Base-by-base conservation (phyloP, 1,140 invertebrate genomes). In the Nephila pilipes region DNA sequence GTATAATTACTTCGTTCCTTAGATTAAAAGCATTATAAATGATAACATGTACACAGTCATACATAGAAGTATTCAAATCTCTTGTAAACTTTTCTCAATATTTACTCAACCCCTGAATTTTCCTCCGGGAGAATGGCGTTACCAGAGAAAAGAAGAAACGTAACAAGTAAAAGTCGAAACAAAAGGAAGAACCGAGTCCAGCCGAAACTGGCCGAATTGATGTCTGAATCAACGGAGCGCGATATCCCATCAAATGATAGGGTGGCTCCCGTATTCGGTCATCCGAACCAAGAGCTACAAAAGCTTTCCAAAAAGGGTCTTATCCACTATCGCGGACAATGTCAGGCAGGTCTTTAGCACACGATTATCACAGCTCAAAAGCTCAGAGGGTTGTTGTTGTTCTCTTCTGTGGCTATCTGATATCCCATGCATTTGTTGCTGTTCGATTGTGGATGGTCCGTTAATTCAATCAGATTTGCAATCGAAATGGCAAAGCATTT, bases 301-400 rank as follows among this genome's bases (percentile, higher is more conserved):
- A 80, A 80, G 79, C 36, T 46, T 22, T 57, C 57, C 38, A 25
- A 80, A 79, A 80, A 80, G 55, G 81, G n/a, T 12, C 55, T 12
- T 55, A 58, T 57, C 29, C n/a, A 18, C 54, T 81, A 81, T 81
- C 79, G 36, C 25, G 22, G 36, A 20, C 83, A 25, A 22, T 85
- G 83, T 85, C 83, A 85, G 83, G 18, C n/a, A 58, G 83, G 25
- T 85, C 83, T 85, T 85, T 85, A 85, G 25, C 55, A 85, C 54
- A 32, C 55, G 83, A 85, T 85, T 85, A 85, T 85, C 83, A 58
- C 54, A 22, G 55, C 46, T 81, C 55, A 57, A 12, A 85, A 58
- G 83, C 22, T 85, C 29, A 58, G 83, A 32, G 54, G 25, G 8
- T 54, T 20, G 20, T 80, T 14, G n/a, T 5, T 80, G 20, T 25